Percentiles rank a stretch among this genome's conserved stretches.
Evolutionary conservation across 2,888 invertebrate genomes (phyloP).

Genomic region (Spatulosminthurus flaviceps): DNA sequence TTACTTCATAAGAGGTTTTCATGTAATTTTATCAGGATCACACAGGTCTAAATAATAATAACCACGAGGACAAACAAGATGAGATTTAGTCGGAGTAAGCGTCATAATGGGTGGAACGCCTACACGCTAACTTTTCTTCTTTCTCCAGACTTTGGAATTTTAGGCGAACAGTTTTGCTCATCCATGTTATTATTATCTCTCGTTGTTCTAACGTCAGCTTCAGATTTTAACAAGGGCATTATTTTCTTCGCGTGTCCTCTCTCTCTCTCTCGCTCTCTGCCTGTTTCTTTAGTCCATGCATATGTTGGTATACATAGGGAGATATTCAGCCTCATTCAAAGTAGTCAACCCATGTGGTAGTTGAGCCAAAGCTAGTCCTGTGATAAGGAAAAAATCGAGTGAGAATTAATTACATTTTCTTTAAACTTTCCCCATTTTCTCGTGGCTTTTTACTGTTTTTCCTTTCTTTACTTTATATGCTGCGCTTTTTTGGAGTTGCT

Average conservation of each 20-base stretch:
- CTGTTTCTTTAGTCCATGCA: too few species aligned
- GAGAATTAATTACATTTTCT: too few species aligned
- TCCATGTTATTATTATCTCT: slow-evolving; percentile 6
- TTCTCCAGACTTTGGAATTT: neutral
- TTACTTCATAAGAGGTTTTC: neutral
- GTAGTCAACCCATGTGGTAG: too few species aligned
- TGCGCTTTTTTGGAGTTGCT: too few species aligned
- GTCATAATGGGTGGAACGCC: slow-evolving; percentile 16
- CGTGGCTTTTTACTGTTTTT: too few species aligned
- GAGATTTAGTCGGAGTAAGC: slow-evolving; percentile 30
- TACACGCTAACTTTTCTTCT: neutral
- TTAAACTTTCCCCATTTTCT: too few species aligned
- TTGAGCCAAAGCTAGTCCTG: too few species aligned
- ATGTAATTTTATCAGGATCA: slow-evolving; percentile 28
- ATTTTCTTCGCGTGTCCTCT: neutral
- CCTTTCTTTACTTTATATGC: too few species aligned
- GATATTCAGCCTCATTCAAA: too few species aligned
- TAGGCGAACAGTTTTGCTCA: slow-evolving; percentile 4
- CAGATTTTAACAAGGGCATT: slow-evolving; percentile 20
- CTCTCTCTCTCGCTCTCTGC: neutral
- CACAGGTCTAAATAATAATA: slow-evolving; percentile 31
- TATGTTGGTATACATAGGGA: too few species aligned
- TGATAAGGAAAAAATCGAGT: too few species aligned
- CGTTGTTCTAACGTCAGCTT: neutral
- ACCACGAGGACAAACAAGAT: slow-evolving; percentile 28